Percentiles rank a stretch among this genome's conserved stretches.
Evolutionary conservation across 2,113 vertebrate species (phyloP).

Genomic region (Eublepharis macularius): DNA sequence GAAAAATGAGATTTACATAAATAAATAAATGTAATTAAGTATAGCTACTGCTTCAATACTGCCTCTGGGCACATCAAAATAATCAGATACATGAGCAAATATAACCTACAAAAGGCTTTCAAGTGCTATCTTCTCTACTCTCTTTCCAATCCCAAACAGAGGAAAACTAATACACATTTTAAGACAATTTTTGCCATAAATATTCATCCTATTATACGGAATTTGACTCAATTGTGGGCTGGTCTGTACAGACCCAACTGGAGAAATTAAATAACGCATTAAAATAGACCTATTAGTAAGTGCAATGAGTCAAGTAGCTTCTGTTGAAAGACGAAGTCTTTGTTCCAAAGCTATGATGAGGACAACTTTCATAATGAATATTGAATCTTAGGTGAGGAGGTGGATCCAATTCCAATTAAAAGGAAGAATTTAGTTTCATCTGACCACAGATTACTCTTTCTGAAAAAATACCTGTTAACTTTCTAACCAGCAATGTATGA

Average conservation of each 20-base stretch:
- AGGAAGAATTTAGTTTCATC: constrained; percentile 7
- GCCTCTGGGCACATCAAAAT: neutral
- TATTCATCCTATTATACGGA: neutral
- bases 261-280: neutral
- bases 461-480: neutral
- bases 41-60: too few species aligned
- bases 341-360: neutral
- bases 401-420: neutral
- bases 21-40: too few species aligned
- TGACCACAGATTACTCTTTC: constrained; percentile 13
- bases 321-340: constrained; percentile 6
- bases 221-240: neutral
- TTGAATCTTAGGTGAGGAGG: neutral
- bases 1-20: too few species aligned
- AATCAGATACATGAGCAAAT: neutral
- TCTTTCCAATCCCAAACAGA: neutral
- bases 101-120: neutral
- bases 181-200: neutral
- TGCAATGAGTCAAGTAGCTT: constrained; percentile 3
- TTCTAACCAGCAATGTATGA: neutral
- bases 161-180: neutral
- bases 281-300: constrained; percentile 3
- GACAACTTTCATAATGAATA: neutral
- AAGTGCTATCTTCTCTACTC: neutral
- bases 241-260: neutral